phyloP scores from a whole-genome alignment of 2,113 vertebrate genomes.

The Pseudonaja textilis region DNA sequence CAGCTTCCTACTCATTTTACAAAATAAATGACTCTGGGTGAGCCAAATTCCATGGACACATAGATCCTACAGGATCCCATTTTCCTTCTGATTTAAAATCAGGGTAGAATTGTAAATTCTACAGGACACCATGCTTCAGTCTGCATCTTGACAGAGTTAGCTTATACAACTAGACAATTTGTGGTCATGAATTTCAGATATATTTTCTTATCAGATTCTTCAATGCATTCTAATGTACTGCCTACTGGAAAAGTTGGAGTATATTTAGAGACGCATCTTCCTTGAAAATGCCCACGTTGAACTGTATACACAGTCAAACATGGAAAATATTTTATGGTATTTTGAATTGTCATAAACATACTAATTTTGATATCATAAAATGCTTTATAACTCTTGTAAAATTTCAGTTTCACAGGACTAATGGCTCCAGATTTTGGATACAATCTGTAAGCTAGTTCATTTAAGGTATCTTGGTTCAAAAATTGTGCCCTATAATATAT shows the following conservation, averaged over 20 bases:
- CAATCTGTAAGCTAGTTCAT: background rate
- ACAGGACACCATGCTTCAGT: background rate
- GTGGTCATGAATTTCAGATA: background rate
- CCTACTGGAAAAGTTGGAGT: background rate
- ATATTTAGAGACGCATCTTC: background rate
- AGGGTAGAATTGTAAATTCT: background rate
- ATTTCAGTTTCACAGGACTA: background rate
- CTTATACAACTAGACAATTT: background rate
- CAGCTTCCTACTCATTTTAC: background rate
- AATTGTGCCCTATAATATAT: background rate
- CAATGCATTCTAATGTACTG: background rate
- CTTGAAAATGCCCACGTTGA: background rate
- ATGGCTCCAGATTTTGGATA: background rate
- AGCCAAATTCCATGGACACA: background rate
- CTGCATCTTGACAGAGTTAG: background rate
- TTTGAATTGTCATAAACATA: background rate
- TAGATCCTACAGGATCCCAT: background rate
- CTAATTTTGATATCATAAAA: background rate
- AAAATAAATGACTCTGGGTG: background rate
- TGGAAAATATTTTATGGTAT: background rate
- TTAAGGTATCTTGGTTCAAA: background rate
- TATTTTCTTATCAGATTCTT: background rate
- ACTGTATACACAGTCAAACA: background rate
- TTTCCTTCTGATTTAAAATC: background rate
- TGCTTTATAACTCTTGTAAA: background rate